Percentiles rank a stretch among this genome's conserved stretches.
These are phyloP conservation scores for Plebejus argus DNA, from an alignment of 2,888 invertebrate genomes.

Conservation along the genomic window DNA sequence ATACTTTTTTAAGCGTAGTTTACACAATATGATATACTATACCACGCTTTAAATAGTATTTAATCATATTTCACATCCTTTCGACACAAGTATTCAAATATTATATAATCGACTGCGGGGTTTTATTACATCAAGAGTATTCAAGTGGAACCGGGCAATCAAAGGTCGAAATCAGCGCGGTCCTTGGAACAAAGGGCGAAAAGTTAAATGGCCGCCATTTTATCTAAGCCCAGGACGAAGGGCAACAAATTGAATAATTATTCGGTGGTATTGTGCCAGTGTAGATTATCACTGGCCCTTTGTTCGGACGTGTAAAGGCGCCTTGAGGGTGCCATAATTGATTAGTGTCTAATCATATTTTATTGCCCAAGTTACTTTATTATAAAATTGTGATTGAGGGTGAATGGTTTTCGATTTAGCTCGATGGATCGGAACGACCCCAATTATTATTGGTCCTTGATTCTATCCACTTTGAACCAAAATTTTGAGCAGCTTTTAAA, in stretches of 20 bases:
- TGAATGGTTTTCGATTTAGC: not conserved
- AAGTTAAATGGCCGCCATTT: slow-evolving; percentile 61
- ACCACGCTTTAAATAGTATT: not conserved
- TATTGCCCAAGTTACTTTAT: slow-evolving; percentile 5
- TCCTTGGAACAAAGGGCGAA: slow-evolving; percentile 52
- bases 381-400: not conserved
- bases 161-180: slow-evolving; percentile 53
- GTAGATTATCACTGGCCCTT: slow-evolving; percentile 29
- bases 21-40: not conserved
- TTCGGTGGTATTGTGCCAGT: slow-evolving; percentile 42
- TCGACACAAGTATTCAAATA: not conserved
- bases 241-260: slow-evolving; percentile 75
- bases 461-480: not conserved
- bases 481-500: not conserved
- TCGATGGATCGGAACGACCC: not conserved
- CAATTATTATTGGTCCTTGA: not conserved
- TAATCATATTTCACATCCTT: not conserved
- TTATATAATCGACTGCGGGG: not conserved
- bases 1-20: no score
- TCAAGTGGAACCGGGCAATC: slow-evolving; percentile 47
- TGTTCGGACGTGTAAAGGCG: slow-evolving; percentile 21
- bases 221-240: slow-evolving; percentile 50
- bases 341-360: slow-evolving; percentile 6
- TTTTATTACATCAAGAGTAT: slow-evolving; percentile 41
- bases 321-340: not conserved